These are phyloP conservation scores for Tretioscincus oriximinensis DNA, from an alignment of 2,113 vertebrate genomes.

Conservation along the genomic window DNA sequence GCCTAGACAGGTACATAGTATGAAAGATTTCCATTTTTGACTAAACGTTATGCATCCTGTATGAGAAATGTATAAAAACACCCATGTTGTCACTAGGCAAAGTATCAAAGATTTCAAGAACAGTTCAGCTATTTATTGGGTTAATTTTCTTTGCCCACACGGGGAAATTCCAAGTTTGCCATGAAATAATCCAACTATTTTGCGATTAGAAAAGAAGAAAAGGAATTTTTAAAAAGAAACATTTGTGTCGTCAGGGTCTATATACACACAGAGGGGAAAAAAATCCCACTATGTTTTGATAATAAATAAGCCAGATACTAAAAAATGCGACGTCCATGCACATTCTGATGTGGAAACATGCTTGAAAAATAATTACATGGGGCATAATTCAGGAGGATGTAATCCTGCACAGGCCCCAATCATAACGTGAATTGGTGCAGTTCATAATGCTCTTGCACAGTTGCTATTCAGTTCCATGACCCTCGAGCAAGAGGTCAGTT, in stretches of 20 bases:
- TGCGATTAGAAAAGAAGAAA: slow-evolving; percentile 59
- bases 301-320: slow-evolving; percentile 80
- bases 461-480: slow-evolving; percentile 8
- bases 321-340: slow-evolving; percentile 74
- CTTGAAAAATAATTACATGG: slow-evolving; percentile 69
- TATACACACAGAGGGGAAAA: slow-evolving; percentile 70
- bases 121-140: slow-evolving; percentile 36
- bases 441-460: neutral
- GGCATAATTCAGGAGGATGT: neutral
- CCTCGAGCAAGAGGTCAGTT: neutral
- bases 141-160: slow-evolving; percentile 36
- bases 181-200: slow-evolving; percentile 57
- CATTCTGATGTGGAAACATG: slow-evolving; percentile 71
- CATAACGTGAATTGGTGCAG: neutral
- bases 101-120: slow-evolving; percentile 49
- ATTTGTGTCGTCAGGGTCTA: slow-evolving; percentile 57
- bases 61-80: slow-evolving; percentile 54
- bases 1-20: slow-evolving; percentile 64
- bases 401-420: slow-evolving; percentile 1
- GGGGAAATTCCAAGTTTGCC: slow-evolving; percentile 49
- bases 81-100: slow-evolving; percentile 49
- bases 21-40: slow-evolving; percentile 53
- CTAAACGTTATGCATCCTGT: slow-evolving; percentile 62
- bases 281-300: slow-evolving; percentile 60
- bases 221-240: slow-evolving; percentile 55